phyloP scores from a whole-genome alignment of 2,797 vertebrate genomes.

The Phataginus tricuspis region DNA sequence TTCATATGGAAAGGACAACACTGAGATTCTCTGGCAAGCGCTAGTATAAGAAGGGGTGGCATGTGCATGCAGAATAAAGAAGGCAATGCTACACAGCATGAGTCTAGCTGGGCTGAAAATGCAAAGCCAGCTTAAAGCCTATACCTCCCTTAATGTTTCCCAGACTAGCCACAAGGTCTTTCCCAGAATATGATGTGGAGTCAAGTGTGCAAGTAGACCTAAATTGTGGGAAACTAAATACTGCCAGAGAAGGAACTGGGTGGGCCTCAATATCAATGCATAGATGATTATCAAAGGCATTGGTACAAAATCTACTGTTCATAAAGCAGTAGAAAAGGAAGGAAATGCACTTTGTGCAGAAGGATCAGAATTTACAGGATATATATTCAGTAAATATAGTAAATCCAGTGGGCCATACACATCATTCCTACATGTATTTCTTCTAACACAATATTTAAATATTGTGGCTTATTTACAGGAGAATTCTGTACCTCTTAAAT shows the following conservation, averaged over 20 bases:
- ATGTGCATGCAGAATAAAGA: neutral
- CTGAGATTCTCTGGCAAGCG: neutral
- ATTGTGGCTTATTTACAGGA: neutral
- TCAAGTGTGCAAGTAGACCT: neutral
- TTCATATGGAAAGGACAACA: neutral
- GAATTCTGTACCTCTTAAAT: neutral
- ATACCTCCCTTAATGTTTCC: neutral
- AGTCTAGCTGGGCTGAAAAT: neutral
- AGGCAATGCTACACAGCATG: accelerated
- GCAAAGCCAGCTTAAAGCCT: neutral
- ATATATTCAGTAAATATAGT: neutral
- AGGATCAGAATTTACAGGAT: neutral
- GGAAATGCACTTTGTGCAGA: neutral
- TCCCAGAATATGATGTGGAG: neutral
- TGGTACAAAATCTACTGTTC: neutral
- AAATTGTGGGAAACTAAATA: neutral
- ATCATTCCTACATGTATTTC: neutral
- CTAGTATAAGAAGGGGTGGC: neutral
- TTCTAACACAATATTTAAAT: neutral
- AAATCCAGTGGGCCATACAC: neutral
- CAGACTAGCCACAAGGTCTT: neutral
- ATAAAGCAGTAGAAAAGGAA: neutral
- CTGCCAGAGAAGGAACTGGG: neutral
- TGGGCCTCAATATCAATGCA: neutral
- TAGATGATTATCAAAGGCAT: neutral